These are phyloP conservation scores for Eira barbara DNA, from an alignment of 2,113 vertebrate genomes.

Conservation along the genomic window DNA sequence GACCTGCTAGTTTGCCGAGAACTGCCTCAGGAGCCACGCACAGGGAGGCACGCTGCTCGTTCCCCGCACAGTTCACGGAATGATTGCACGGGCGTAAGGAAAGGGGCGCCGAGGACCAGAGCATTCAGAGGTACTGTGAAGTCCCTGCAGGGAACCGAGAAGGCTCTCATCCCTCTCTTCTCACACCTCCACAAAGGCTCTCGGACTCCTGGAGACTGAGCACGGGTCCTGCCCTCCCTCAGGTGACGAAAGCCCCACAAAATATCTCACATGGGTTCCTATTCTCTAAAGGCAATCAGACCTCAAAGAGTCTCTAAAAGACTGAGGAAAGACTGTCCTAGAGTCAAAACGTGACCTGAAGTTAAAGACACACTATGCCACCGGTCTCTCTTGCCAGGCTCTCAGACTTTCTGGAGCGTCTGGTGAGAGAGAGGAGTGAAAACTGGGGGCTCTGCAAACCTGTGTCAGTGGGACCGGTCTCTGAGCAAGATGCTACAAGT, in stretches of 20 bases:
- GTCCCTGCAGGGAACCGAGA: background rate
- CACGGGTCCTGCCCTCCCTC: background rate
- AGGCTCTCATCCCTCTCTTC: background rate
- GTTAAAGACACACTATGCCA: background rate
- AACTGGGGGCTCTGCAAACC: background rate
- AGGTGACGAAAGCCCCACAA: background rate
- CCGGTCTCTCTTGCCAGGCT: background rate
- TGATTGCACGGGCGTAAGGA: background rate
- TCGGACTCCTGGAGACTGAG: background rate
- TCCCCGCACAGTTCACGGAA: fast-evolving
- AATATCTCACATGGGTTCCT: background rate
- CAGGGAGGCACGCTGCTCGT: background rate
- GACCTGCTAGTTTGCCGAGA: background rate
- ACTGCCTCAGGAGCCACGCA: background rate
- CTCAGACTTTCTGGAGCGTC: background rate
- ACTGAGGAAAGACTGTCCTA: background rate
- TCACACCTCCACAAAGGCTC: background rate
- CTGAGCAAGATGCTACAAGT: background rate
- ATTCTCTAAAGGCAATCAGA: background rate
- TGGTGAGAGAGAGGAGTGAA: background rate
- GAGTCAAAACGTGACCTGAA: background rate
- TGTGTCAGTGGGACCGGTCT: background rate
- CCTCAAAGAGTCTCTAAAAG: background rate
- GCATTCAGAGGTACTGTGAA: background rate
- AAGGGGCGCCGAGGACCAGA: background rate